Evolutionary conservation across 2,888 invertebrate species (phyloP), one percentile per base, ranked within the genome.

Genomic region (Agrilus biguttatus): DNA sequence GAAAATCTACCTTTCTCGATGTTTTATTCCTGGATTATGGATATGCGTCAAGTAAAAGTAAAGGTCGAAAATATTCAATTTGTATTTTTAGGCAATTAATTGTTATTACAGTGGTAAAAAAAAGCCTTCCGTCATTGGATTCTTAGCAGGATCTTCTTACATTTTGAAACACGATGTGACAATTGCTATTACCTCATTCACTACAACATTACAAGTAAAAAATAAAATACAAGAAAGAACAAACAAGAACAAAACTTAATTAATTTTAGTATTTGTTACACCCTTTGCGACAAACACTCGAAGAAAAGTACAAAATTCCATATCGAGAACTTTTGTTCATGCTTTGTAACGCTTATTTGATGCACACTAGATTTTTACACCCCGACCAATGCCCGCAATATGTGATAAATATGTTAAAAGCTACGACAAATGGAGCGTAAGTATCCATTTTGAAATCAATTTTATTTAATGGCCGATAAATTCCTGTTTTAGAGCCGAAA

Each of bases 331-430:
- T 74, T 14, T 57, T 73, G 43, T 75, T 72, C 61, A 70, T 71
- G 55, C 36, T 70, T 35, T 70, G 71, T 51, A 72, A 72, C 47
- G 73, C 71, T 0, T 57, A 72, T 47, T 55, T 74, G 52, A 67
- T 73, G 56, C 74, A 74, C 57, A 71, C 72, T 34, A 57, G 72
- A 1, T 68, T 74, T 28, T 68, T 71, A 67, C 69, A 68, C 51
- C 68, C 70, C 28, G 70, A 72, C 38, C 69, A 66, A 1, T 73
- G 74, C 41, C 73, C 75, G 2, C 56, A 65, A 33, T 74, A 74
- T 59, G 73, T 73, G 51, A 57, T 67, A 48, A 73, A 73, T 54
- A 58, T 73, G 52, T 66, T 73, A 61, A 65, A 64, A 48, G 69
- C 70, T 0, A 71, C 71, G 47, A 71, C 73, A 12, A 68, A 67